Evolutionary conservation across 2,888 invertebrate species (phyloP).

Genomic region (Stictocephala bisonia): DNA sequence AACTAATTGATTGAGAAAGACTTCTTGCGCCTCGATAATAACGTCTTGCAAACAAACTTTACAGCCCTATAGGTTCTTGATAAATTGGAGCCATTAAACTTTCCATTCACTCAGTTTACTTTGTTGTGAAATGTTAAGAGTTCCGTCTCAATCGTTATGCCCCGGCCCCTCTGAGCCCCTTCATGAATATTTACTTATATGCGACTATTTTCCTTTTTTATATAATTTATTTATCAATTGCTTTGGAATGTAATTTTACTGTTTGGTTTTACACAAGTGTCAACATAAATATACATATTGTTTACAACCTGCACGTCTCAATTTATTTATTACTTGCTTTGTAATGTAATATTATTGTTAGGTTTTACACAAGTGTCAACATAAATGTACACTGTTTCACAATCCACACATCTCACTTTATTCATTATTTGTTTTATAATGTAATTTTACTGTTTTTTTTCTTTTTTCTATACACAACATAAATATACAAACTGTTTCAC

Average conservation of each 20-base stretch:
- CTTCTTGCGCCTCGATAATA: neutral
- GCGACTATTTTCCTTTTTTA: neutral
- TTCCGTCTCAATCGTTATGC: neutral
- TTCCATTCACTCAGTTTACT: slow-evolving; percentile 15
- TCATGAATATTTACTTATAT: neutral
- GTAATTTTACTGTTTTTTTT: no score
- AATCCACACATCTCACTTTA: no score
- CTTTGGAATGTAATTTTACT: neutral
- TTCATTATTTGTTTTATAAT: no score
- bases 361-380: no score
- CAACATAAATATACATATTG: no score
- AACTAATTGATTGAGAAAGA: slow-evolving; percentile 46
- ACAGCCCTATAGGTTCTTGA: slow-evolving; percentile 15
- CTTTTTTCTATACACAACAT: no score
- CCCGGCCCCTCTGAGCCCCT: neutral
- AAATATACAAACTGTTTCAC: no score
- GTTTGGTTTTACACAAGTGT: no score
- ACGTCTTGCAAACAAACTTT: slow-evolving; percentile 36
- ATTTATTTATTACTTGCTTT: no score
- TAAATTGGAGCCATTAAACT: slow-evolving; percentile 40
- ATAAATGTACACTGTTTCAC: no score
- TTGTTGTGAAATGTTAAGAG: slow-evolving; percentile 26
- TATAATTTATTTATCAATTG: neutral
- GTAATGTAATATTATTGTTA: no score
- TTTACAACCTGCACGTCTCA: no score